A percentile compares a stretch with the other conserved stretches of the same genome.
Evolutionary conservation across 1,140 invertebrate genomes (phyloP).

Genomic region (Pachypeltis micranthus): DNA sequence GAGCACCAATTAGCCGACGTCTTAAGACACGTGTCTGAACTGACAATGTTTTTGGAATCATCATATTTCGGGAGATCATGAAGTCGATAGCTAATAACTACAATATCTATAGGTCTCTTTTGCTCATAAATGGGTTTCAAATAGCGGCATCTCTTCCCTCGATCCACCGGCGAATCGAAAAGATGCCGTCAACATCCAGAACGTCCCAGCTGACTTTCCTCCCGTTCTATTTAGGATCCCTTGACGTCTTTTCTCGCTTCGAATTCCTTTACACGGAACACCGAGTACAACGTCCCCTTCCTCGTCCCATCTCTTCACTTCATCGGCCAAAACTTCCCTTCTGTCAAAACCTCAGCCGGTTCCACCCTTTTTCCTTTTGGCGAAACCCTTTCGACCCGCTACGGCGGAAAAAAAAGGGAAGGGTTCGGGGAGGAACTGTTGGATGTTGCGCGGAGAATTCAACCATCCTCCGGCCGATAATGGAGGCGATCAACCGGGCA

Average conservation of each 20-base stretch:
- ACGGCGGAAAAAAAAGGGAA: neutral
- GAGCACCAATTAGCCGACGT: too few species aligned
- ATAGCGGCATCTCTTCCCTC: too few species aligned
- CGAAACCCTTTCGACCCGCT: too few species aligned
- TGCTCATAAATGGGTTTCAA: too few species aligned
- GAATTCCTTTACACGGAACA: slow-evolving; percentile 6
- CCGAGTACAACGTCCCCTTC: neutral
- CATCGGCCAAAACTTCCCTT: neutral
- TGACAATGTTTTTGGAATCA: too few species aligned
- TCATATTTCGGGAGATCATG: too few species aligned
- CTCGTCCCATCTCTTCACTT: neutral
- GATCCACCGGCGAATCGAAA: too few species aligned
- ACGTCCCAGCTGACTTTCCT: neutral
- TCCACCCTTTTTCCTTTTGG: neutral
- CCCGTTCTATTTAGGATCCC: neutral
- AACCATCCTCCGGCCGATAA: too few species aligned
- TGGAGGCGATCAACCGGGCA: slow-evolving; percentile 5
- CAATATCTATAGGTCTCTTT: too few species aligned
- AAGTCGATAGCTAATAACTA: too few species aligned
- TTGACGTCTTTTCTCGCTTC: slow-evolving; percentile 3
- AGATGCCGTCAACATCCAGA: too few species aligned
- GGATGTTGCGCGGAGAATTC: neutral
- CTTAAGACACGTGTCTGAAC: too few species aligned
- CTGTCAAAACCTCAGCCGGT: neutral
- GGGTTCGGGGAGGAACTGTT: neutral